Percentiles rank a stretch among this genome's conserved stretches.
Evolutionary conservation across 1,140 invertebrate species (phyloP).

Genomic region (Potamilus streckersoni): DNA sequence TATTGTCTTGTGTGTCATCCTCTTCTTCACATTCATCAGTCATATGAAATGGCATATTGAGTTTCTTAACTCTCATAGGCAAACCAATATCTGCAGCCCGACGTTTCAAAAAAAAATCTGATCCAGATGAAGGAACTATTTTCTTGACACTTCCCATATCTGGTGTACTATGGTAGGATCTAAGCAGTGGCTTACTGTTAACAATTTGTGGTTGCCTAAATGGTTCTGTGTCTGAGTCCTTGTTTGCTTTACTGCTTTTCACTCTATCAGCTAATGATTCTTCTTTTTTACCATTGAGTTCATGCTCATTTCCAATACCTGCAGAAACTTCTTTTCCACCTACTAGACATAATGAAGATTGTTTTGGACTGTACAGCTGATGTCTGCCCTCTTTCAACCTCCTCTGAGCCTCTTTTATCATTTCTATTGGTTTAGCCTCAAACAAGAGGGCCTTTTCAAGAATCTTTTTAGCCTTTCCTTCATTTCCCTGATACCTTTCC

Average conservation of each 20-base stretch:
- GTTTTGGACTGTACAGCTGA: too few species aligned
- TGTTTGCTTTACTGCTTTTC: too few species aligned
- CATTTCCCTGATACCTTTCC: conserved; percentile 33
- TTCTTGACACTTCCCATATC: conserved; percentile 9
- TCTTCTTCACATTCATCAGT: conserved; percentile 17
- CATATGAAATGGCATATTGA: conserved; percentile 31
- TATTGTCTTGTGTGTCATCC: conserved; percentile 23
- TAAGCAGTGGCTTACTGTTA: conserved; percentile 21
- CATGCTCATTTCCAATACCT: too few species aligned
- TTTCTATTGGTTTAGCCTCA: conserved; percentile 31
- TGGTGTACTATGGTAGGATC: conserved; percentile 30
- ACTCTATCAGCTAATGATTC: too few species aligned
- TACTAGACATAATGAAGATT: too few species aligned
- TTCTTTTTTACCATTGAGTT: too few species aligned
- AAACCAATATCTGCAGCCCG: conserved; percentile 12
- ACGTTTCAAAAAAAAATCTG: too few species aligned
- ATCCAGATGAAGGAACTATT: too few species aligned
- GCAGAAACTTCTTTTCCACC: too few species aligned
- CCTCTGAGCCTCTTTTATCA: conserved; percentile 31
- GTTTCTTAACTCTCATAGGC: conserved; percentile 33
- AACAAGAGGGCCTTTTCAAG: conserved; percentile 45
- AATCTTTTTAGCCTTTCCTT: conserved; percentile 42
- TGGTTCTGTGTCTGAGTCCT: too few species aligned
- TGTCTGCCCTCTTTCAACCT: conserved; percentile 36
- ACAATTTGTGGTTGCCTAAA: too few species aligned